A percentile compares a stretch with the other conserved stretches of the same genome.
phyloP scores from a whole-genome alignment of 2,797 vertebrate species.

The Anisognathus igniventris region DNA sequence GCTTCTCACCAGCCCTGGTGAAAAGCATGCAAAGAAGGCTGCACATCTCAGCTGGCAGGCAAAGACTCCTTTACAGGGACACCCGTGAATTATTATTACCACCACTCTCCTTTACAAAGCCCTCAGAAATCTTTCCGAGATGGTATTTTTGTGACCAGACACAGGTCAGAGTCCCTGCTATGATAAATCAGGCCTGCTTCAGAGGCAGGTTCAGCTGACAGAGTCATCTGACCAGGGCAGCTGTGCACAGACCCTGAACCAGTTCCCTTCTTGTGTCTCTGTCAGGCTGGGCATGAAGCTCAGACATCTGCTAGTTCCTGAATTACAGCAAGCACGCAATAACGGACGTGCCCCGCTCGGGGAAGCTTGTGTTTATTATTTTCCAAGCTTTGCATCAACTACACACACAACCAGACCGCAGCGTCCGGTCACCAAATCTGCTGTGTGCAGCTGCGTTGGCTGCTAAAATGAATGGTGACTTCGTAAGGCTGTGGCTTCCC shows the following conservation, averaged over 20 bases:
- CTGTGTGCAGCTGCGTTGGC: neutral
- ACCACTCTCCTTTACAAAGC: neutral
- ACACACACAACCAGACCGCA: neutral
- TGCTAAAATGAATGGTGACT: slow-evolving; percentile 30
- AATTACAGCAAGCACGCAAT: slow-evolving; percentile 63
- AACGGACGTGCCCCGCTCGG: slow-evolving; percentile 22
- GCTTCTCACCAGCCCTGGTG: neutral
- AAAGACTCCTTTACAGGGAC: neutral
- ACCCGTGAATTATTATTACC: neutral
- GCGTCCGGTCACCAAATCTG: slow-evolving; percentile 21
- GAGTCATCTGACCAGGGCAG: slow-evolving; percentile 81
- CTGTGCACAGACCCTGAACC: slow-evolving; percentile 82
- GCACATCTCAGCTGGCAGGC: neutral
- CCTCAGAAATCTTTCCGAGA: slow-evolving; percentile 58
- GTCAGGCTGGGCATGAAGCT: slow-evolving; percentile 72
- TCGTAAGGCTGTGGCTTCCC: neutral
- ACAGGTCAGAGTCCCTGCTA: slow-evolving; percentile 84
- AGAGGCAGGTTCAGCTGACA: slow-evolving; percentile 76
- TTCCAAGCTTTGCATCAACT: slow-evolving; percentile 59
- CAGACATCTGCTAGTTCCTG: slow-evolving; percentile 80
- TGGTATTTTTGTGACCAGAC: slow-evolving; percentile 74
- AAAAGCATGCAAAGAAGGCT: neutral
- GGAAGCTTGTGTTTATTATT: slow-evolving; percentile 34
- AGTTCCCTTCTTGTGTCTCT: slow-evolving; percentile 48
- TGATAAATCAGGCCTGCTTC: slow-evolving; percentile 73